Evolutionary conservation across 2,888 invertebrate genomes (phyloP), one percentile per base, ranked within the genome.

Genomic region (Cantharis rustica): DNA sequence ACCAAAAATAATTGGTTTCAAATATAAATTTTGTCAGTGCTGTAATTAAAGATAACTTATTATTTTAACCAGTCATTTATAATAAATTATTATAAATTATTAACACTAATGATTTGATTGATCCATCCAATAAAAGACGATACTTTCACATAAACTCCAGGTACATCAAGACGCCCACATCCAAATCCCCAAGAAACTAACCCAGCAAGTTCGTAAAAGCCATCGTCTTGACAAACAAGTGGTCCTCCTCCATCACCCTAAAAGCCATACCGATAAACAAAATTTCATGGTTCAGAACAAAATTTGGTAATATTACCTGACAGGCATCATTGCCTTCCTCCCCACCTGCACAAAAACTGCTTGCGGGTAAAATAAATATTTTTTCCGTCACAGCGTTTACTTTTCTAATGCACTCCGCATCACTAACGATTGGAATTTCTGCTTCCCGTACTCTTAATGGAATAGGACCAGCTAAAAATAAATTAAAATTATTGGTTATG

Each of bases 71-170:
- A 71, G 72, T 68, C 72, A 47, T 72, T 72, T 72, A 61, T 62
- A 63, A 72, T 64, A 31, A 64, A 63, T 17, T 63, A 69, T 79
- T 93, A 95, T 88, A 95, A 92, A 89, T 96, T 96, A 89, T 97
- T 97, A 83, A 97, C 97, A 86, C 96, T 96, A 86, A 97, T 97
- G 83, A 97, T 97, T 91, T 97, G 97, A 90, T 97, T 97, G 86
- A 98, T 98, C 98, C 98, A 98, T 80, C 97, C 96, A 84, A 97
- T 96, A 89, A 97, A 98, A 64, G 96, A 93, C 3, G 97, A 96
- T 10, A 98, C 97, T 90, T 97, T 96, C 26, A 98, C 97, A 88
- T 98, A 98, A 79, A 98, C 98, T n/a, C 97, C 98, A 27, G 98
- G 98, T 73, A 97, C 98, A 88, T 97, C 95, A 79, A 93, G 91